Base-by-base conservation (phyloP, 2,797 vertebrate species). In the Hydrocynus forskahlii region DNA sequence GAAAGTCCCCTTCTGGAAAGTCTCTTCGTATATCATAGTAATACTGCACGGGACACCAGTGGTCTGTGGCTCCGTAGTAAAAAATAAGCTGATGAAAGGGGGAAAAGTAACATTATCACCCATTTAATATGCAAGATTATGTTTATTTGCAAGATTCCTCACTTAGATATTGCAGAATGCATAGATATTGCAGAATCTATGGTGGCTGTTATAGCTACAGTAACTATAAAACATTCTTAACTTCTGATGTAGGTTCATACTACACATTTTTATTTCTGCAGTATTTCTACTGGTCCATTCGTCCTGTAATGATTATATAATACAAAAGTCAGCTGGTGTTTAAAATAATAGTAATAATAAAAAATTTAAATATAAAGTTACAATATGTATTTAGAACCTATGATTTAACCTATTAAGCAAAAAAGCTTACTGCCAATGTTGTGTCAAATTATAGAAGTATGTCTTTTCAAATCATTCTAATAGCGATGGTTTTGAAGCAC, bases 1-100 rank as follows among this genome's bases (percentile, higher is more conserved):
- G 93, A 80, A 99, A 95, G 80, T 97, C 94, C 76, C 95, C 97
- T 0, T 88, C 89, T 0, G 97, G 97, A 86, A 98, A 98, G 86
- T 96, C 95, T 88, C 87, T 93, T 86, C 94, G 96, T 81, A 99
- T 95, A 84, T 98, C 96, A 12, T 96, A 92, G 9, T 96, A 98
- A 86, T 95, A 99, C 59, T 93, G 85, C 55, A 93, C 89, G 0
- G 97, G 97, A 76, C 97, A 99, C 97, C 97, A 99, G 76, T 80
- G 83, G 87, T 99, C 97, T 45, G 81, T 78, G 1, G 91, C 89
- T 40, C 98, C 97, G 12, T 98, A 98, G 87, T 99, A 99, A 91
- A 99, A 99, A 62, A 96, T 94, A 19, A 99, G 94, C 98, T 99
- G 88, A 72, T 48, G 77, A 57, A 63, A 50, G 21, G 16, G 2